These are phyloP conservation scores for Theocolax elegans DNA, from an alignment of 1,140 invertebrate genomes.

Conservation along the genomic window DNA sequence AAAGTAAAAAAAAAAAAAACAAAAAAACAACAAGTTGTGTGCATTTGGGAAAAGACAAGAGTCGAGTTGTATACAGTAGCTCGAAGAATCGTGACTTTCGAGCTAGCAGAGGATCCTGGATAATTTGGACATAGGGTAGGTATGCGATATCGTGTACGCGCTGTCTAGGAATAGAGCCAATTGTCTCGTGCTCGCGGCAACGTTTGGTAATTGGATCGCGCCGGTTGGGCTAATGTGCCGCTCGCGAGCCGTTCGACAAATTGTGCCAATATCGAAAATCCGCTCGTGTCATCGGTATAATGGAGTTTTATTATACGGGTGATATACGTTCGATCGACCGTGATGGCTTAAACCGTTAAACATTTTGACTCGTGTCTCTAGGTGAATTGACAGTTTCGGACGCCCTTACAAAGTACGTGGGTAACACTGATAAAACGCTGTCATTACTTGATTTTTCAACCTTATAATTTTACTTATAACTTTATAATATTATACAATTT, in stretches of 20 bases:
- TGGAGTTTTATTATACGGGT: background rate
- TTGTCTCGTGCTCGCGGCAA: conserved; percentile 40
- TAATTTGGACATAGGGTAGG: conserved; percentile 11
- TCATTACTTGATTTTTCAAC: too few species aligned
- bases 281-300: background rate
- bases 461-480: too few species aligned
- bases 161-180: conserved; percentile 66
- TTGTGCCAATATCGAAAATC: conserved; percentile 38
- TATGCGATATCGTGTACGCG: conserved; percentile 60
- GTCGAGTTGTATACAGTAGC: too few species aligned
- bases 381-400: too few species aligned
- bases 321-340: background rate
- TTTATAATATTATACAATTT: too few species aligned
- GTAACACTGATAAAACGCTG: too few species aligned
- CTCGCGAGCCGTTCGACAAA: conserved; percentile 21
- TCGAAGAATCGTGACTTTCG: conserved; percentile 57
- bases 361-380: too few species aligned
- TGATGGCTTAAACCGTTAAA: conserved; percentile 17
- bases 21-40: background rate
- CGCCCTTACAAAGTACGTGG: too few species aligned
- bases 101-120: conserved; percentile 30
- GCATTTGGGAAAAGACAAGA: too few species aligned
- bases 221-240: background rate
- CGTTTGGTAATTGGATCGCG: conserved; percentile 60
- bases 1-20: background rate